phyloP scores from a whole-genome alignment of 2,888 invertebrate species.

The Microchrysa polita region DNA sequence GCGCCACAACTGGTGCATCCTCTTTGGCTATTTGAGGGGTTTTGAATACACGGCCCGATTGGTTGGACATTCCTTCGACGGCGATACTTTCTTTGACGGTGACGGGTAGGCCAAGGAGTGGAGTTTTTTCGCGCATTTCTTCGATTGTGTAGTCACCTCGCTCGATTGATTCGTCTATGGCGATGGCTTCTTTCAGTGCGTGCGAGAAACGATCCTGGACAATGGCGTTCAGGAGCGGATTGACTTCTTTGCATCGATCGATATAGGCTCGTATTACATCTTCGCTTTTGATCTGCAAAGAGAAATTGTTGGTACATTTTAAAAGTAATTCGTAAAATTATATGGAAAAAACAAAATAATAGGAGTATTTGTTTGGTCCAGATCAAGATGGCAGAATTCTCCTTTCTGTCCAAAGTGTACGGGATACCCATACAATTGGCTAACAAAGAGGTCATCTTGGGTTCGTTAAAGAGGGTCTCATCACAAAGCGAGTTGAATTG shows the following conservation, averaged over 20 bases:
- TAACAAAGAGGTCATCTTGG: too few species aligned
- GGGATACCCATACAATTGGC: too few species aligned
- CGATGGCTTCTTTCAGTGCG: constrained; percentile 79
- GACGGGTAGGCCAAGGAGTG: constrained; percentile 84
- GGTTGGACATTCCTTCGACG: constrained; percentile 81
- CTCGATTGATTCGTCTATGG: constrained; percentile 75
- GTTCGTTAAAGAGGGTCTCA: too few species aligned
- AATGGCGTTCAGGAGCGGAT: constrained; percentile 81
- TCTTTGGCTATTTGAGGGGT: constrained; percentile 71
- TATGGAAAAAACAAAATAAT: neutral
- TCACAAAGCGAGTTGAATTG: too few species aligned
- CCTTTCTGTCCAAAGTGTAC: too few species aligned
- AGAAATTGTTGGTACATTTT: constrained; percentile 35
- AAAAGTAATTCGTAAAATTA: neutral
- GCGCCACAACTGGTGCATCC: constrained; percentile 78
- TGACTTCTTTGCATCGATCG: constrained; percentile 78
- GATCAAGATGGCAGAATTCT: too few species aligned
- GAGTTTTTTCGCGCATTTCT: constrained; percentile 73
- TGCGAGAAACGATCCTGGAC: constrained; percentile 80
- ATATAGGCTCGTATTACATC: constrained; percentile 78
- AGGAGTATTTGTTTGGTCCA: neutral
- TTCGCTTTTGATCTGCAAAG: constrained; percentile 74
- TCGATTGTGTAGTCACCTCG: constrained; percentile 68
- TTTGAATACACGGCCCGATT: constrained; percentile 73
- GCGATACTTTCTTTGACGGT: constrained; percentile 86